Percentiles rank a stretch among this genome's conserved stretches.
phyloP scores from a whole-genome alignment of 2,113 vertebrate species.

The Smithornis capensis region DNA sequence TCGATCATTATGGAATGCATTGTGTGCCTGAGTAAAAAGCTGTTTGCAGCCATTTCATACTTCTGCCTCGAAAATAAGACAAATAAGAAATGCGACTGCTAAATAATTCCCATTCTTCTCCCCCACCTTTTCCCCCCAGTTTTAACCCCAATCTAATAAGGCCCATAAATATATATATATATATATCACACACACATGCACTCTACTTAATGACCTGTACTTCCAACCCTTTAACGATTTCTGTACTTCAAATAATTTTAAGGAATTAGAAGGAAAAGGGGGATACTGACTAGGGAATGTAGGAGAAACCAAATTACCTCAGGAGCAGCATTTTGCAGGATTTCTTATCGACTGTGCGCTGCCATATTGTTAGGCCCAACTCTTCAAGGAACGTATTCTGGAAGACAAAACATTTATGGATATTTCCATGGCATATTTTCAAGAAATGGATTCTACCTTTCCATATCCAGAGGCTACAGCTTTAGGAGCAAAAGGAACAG shows the following conservation, averaged over 20 bases:
- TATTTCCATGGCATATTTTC: conserved; percentile 8
- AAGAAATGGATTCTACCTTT: not conserved
- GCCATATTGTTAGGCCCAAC: conserved; percentile 64
- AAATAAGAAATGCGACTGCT: conserved; percentile 13
- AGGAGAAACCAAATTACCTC: conserved; percentile 34
- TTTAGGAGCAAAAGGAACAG: not conserved
- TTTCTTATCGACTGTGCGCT: not conserved
- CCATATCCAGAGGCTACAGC: not conserved
- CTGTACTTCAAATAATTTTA: not conserved
- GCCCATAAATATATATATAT: not conserved
- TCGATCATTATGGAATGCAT: conserved; percentile 29
- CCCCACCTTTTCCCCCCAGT: not conserved
- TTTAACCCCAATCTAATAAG: not conserved
- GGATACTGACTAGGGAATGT: not conserved
- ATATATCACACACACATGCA: not conserved
- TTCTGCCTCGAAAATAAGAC: not conserved
- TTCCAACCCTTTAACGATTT: not conserved
- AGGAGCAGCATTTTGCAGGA: not conserved
- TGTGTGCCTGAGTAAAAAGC: conserved; percentile 37
- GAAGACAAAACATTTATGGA: conserved; percentile 67
- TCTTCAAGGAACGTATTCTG: conserved; percentile 27
- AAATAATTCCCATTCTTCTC: not conserved
- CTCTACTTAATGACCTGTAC: not conserved
- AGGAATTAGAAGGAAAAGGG: not conserved
- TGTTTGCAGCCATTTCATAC: conserved; percentile 30